These are phyloP conservation scores for Drosophila acutilabella DNA, from an alignment of 2,888 invertebrate species.

Conservation along the genomic window DNA sequence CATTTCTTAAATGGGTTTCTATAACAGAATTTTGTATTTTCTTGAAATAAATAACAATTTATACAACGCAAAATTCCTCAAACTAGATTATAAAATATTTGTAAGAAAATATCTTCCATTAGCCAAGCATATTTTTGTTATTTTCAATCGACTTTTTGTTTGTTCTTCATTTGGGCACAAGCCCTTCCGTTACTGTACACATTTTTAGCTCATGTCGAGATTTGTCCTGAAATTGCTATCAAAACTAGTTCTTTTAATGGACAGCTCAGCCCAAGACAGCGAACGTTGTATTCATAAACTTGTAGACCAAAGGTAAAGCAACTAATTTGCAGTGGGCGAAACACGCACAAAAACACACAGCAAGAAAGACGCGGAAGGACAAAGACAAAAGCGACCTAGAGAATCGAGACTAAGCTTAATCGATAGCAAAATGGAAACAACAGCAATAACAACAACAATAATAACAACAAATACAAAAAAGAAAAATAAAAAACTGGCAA, in stretches of 20 bases:
- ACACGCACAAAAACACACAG: slow-evolving; percentile 7
- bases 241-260: not conserved
- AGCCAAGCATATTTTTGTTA: no score
- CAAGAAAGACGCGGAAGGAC: slow-evolving; percentile 1
- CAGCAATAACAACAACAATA: slow-evolving; percentile 13
- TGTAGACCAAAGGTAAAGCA: slow-evolving; percentile 13
- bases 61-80: no score
- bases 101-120: no score
- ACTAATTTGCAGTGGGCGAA: slow-evolving; percentile 33
- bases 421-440: slow-evolving; percentile 53
- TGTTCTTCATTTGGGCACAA: no score
- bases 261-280: not conserved
- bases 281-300: slow-evolving; percentile 15
- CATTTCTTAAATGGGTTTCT: no score
- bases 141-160: no score
- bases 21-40: no score
- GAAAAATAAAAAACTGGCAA: slow-evolving; percentile 45
- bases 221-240: slow-evolving; percentile 1
- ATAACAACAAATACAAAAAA: slow-evolving; percentile 3
- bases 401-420: slow-evolving; percentile 67
- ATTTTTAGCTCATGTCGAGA: no score
- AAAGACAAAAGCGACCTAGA: slow-evolving; percentile 36
- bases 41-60: no score
- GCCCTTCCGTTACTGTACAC: no score
- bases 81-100: no score